A percentile compares a stretch with the other conserved stretches of the same genome.
phyloP scores from a whole-genome alignment of 2,888 invertebrate species.

The Latrodectus elegans region DNA sequence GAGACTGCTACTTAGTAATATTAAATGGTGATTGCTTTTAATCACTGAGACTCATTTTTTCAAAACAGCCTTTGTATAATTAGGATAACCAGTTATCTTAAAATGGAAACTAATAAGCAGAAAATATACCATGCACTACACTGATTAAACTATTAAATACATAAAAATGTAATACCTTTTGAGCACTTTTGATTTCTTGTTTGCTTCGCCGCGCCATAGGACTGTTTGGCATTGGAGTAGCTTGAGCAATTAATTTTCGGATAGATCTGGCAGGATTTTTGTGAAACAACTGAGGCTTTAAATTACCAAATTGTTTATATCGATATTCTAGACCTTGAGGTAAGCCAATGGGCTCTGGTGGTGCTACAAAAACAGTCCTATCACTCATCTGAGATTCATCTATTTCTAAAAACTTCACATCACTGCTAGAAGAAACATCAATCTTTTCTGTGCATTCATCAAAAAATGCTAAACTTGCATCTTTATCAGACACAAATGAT shows the following conservation, averaged over 20 bases:
- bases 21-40: too few relatives aligned
- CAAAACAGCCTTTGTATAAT: too few relatives aligned
- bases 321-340: constrained; percentile 74
- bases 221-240: constrained; percentile 83
- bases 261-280: constrained; percentile 72
- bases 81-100: too few relatives aligned
- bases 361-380: constrained; percentile 94
- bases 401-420: constrained; percentile 83
- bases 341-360: constrained; percentile 83
- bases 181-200: constrained; percentile 94
- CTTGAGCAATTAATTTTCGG: constrained; percentile 72
- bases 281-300: constrained; percentile 76
- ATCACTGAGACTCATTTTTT: too few relatives aligned
- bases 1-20: too few relatives aligned
- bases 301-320: constrained; percentile 74
- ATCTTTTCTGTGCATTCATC: constrained; percentile 94
- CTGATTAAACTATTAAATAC: too few relatives aligned
- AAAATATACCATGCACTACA: too few relatives aligned
- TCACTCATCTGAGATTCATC: constrained; percentile 86
- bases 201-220: constrained; percentile 95
- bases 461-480: constrained; percentile 95
- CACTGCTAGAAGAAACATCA: constrained; percentile 69
- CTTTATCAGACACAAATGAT: constrained; percentile 98
- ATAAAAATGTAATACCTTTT: constrained; percentile 78
- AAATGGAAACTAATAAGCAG: too few relatives aligned